Evolutionary conservation across 1,140 invertebrate species (phyloP), one percentile per base, ranked within the genome.

Genomic region (Sitobion miscanthi): DNA sequence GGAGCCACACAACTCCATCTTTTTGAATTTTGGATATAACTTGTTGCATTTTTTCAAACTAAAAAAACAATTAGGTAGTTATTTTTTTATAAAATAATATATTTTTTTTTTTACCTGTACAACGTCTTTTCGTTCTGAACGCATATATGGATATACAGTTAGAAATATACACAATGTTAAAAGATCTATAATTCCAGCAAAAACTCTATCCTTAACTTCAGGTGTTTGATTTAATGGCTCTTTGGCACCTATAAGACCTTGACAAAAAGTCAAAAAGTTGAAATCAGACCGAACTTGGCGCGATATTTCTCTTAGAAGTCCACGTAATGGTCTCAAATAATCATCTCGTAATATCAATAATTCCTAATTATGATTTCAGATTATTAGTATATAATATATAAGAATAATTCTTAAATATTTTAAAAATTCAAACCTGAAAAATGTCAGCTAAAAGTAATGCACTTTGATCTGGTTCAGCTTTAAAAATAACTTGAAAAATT

Each of bases 331-430:
- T 17, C 98, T 96, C 30, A 99, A 95, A 95, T 98, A 99, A 95
- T 99, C 98, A 94, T 99, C 99, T 38, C 97, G 96, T 94, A 98
- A 98, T 93, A 98, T 96, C 69, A 99, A 94, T 93, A 99, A 95
- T 95, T 99, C 98, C 95, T 98, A 96, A 94, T 35, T 23, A 93
- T 47, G 17, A 69, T n/a, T 47, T 45, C 14, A 88, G n/a, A 69
- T 87, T 45, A 91, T n/a, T 47, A 69, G 30, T 42, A 52, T 7
- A 85, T 35, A 69, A 20, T 42, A 52, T 17, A 90, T 25, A 3
- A 86, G 20, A 85, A 38, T 92, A 89, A 77, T 38, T 35, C 38
- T 93, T 90, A 85, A 82, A 94, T 89, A 62, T 45, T 62, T 94
- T 57, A 69, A 89, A 77, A 83, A 54, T 57, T 62, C 62, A 89